Conservation (phyloP, 2,113 vertebrate genomes). For the Ophthalmolycus amberensis region DNA sequence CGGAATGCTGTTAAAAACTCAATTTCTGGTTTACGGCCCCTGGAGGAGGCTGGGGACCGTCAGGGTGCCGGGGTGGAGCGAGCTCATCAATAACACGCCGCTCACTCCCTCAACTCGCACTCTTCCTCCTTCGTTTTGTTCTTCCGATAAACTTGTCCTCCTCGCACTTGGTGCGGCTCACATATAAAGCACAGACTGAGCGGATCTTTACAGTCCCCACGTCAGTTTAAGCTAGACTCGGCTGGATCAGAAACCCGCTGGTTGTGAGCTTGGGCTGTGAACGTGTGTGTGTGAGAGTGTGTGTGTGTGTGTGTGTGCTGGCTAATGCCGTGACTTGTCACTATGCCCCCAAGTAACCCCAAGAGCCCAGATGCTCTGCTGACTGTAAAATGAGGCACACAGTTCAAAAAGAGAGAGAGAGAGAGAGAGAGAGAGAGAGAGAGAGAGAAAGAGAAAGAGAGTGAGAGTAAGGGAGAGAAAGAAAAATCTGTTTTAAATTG, state of each 20-base stretch:
- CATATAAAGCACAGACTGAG: neutral
- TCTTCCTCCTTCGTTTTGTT: conserved; percentile 23
- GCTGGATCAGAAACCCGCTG: neutral
- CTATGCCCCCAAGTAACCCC: neutral
- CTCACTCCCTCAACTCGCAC: conserved; percentile 22
- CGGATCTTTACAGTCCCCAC: neutral
- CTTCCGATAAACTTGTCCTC: conserved; percentile 29
- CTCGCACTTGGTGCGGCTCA: neutral
- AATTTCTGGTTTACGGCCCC: conserved; percentile 79
- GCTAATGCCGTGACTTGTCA: conserved; percentile 15
- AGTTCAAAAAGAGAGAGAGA: neutral
- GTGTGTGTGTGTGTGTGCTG: neutral
- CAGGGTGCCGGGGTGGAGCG: conserved; percentile 59
- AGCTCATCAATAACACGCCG: conserved; percentile 67
- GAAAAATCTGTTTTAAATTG: neutral
- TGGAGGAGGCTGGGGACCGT: conserved; percentile 67
- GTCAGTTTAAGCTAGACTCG: neutral
- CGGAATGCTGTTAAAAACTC: conserved; percentile 78
- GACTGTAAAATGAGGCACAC: neutral
- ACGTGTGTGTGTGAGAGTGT: neutral
- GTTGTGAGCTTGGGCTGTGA: neutral
- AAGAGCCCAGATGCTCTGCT: conserved; percentile 15
- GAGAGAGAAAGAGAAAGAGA: neutral
- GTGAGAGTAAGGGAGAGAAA: no score
- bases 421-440: no score